Evolutionary conservation across 2,888 invertebrate genomes (phyloP).

Genomic region (Cyclophora albipunctata): DNA sequence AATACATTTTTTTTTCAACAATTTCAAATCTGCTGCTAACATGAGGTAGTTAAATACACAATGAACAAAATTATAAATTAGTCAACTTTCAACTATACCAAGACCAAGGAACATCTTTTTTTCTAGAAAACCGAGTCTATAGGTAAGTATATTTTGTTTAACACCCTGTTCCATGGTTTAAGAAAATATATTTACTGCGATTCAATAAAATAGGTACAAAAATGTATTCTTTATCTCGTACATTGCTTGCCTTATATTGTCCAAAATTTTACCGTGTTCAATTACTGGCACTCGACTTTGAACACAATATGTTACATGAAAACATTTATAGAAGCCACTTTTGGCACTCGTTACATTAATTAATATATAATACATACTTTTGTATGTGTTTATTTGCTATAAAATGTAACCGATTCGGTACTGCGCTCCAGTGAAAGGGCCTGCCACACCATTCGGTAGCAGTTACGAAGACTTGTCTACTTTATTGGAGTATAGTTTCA

Average conservation of each 20-base stretch:
- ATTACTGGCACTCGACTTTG: constrained; percentile 45
- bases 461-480: not conserved
- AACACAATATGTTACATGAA: constrained; percentile 42
- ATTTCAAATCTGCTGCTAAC: constrained; percentile 21
- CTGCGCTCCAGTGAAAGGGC: not conserved
- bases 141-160: constrained; percentile 15
- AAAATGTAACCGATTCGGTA: not conserved
- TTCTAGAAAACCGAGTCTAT: not conserved
- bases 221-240: constrained; percentile 19
- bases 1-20: constrained; percentile 14
- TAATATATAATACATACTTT: constrained; percentile 3
- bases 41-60: constrained; percentile 39
- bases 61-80: constrained; percentile 2
- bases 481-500: not conserved
- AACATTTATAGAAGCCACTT: constrained; percentile 40
- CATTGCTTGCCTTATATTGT: constrained; percentile 26
- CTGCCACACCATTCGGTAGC: not conserved
- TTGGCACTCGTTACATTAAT: constrained; percentile 45
- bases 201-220: constrained; percentile 19
- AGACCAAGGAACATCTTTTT: not conserved
- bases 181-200: constrained; percentile 8
- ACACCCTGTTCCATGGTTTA: constrained; percentile 31
- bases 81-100: constrained; percentile 1
- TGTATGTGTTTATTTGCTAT: not conserved
- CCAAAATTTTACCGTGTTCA: constrained; percentile 27